These are phyloP conservation scores for Metopia argyrocephala DNA, from an alignment of 2,888 invertebrate species.

Conservation along the genomic window DNA sequence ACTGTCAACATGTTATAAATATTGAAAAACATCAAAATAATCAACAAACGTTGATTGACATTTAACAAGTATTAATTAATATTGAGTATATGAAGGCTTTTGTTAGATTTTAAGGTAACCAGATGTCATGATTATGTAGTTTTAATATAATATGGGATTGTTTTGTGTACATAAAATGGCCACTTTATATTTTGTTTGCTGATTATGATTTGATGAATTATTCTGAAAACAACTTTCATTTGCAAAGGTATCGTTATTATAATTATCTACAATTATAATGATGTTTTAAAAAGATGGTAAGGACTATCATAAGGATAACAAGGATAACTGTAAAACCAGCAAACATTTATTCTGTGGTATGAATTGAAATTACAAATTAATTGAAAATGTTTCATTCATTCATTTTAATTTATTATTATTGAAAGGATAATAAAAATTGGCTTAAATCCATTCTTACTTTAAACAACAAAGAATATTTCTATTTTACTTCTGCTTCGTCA, in stretches of 20 bases:
- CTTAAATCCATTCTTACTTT: no score
- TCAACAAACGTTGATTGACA: conserved; percentile 12
- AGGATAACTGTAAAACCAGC: no score
- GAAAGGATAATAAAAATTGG: no score
- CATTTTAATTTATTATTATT: no score
- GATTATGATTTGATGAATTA: background rate
- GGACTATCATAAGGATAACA: no score
- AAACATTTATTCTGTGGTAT: no score
- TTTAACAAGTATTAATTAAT: conserved; percentile 5
- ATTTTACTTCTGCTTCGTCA: no score
- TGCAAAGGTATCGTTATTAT: background rate
- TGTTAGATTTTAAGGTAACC: background rate
- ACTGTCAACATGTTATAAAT: conserved; percentile 19
- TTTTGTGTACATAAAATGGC: background rate
- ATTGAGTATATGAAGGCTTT: background rate
- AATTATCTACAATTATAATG: no score
- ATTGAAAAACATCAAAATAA: background rate
- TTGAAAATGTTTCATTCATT: no score
- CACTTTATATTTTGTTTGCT: background rate
- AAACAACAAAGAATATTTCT: no score
- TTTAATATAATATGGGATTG: background rate
- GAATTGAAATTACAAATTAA: no score
- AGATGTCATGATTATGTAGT: background rate
- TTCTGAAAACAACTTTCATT: background rate
- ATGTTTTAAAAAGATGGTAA: no score